Conservation (phyloP, 2,113 vertebrate species). For the Tor tambroides region DNA sequence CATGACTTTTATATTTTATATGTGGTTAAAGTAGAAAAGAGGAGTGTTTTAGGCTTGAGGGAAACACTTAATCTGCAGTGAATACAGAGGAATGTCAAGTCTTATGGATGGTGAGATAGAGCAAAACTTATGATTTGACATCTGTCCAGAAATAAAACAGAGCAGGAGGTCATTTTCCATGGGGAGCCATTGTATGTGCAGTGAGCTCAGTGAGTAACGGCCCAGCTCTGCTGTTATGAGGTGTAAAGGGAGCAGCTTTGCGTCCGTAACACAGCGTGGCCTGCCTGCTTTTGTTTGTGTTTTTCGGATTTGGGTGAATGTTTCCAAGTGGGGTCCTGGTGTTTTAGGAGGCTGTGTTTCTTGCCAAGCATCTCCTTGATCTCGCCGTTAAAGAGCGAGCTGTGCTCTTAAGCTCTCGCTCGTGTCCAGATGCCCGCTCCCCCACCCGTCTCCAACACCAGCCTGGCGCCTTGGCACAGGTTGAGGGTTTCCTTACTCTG, state of each 20-base stretch:
- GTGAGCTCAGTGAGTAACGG: constrained; percentile 17
- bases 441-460: constrained; percentile 25
- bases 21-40: constrained; percentile 8
- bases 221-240: constrained; percentile 26
- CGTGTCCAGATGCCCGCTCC: constrained; percentile 44
- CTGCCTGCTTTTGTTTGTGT: constrained; percentile 38
- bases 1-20: constrained; percentile 2
- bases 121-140: neutral
- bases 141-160: constrained; percentile 31
- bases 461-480: constrained; percentile 52
- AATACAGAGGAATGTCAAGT: neutral
- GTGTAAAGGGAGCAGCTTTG: constrained; percentile 40
- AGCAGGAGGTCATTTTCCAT: constrained; percentile 20
- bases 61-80: constrained; percentile 5
- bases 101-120: neutral
- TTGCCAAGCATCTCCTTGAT: constrained; percentile 60
- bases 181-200: neutral
- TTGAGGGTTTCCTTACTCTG: constrained; percentile 52
- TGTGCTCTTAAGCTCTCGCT: constrained; percentile 40
- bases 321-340: constrained; percentile 55
- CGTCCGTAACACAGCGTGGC: constrained; percentile 3
- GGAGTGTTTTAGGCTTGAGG: neutral
- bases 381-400: constrained; percentile 48
- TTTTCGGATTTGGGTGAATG: constrained; percentile 46
- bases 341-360: constrained; percentile 52